Base-by-base conservation (phyloP, 2,888 invertebrate genomes). In the Chrysomela aeneicollis region DNA sequence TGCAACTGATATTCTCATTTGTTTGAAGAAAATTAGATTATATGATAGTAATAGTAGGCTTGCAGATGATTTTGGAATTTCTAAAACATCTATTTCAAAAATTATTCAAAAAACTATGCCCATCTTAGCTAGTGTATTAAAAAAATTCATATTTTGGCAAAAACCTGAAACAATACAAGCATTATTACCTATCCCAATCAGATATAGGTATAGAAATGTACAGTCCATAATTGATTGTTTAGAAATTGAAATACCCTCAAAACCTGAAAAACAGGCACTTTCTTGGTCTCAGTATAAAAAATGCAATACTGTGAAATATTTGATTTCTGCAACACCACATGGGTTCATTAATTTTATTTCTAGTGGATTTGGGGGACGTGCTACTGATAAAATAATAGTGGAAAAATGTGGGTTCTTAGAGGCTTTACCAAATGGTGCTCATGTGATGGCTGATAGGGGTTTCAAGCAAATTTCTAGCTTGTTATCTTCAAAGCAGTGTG, bases 221-320 rank as follows among this genome's bases (percentile, higher is more conserved):
- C 30, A 52, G 19, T 52, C 42, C 10, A 63, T 46, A 12, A 61
- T 63, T 22, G 46, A 63, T 53, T 61, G 61, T 17, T 35, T 64
- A 2, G 32, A 62, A 62, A 63, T 64, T 19, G 54, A 64, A 53
- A 32, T 63, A 18, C 55, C 64, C 10, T 30, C 46, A 1, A 15
- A 47, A 1, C 47, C 47, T 47, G 9, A 15, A 15, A 47, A 64
- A 55, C 42, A 37, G 15, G 37, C 55, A 21, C 37, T 15, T 37
- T 55, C 55, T 10, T 22, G 50, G 59, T n/a, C n/a, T n/a, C n/a
- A n/a, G n/a, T n/a, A n/a, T n/a, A n/a, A n/a, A n/a, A n/a, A n/a
- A n/a, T n/a, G n/a, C n/a, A n/a, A n/a, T n/a, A n/a, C n/a, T n/a
- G n/a, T n/a, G n/a, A n/a, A n/a, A n/a, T n/a, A n/a, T n/a, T n/a